Evolutionary conservation across 1,140 invertebrate genomes (phyloP).

Genomic region (Diabrotica undecimpunctata): DNA sequence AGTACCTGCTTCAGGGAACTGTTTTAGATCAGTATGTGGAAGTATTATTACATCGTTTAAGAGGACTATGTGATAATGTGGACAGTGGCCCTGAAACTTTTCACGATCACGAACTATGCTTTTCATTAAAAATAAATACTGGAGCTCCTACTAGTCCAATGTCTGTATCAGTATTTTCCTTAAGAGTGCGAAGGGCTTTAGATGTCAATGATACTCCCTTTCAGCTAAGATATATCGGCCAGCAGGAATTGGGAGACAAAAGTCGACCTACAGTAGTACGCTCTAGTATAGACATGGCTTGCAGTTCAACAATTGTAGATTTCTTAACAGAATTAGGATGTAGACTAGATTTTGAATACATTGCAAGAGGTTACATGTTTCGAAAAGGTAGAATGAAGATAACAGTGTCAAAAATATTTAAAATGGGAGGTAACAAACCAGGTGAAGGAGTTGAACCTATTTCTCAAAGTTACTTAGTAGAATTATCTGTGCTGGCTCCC

Average conservation of each 20-base stretch:
- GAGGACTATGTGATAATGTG: conserved; percentile 91
- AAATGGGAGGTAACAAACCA: conserved; percentile 68
- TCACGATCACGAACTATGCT: conserved; percentile 72
- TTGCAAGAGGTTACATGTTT: conserved; percentile 92
- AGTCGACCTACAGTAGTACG: conserved; percentile 84
- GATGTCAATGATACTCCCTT: conserved; percentile 77
- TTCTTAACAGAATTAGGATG: conserved; percentile 91
- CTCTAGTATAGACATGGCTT: conserved; percentile 88
- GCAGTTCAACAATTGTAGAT: conserved; percentile 82
- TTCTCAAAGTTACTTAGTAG: conserved; percentile 90
- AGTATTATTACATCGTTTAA: conserved; percentile 83
- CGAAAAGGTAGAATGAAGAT: conserved; percentile 96
- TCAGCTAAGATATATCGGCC: conserved; percentile 86
- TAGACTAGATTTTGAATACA: conserved; percentile 89
- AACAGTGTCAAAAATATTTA: conserved; percentile 92
- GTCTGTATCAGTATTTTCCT: conserved; percentile 43
- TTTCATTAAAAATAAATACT: conserved; percentile 30
- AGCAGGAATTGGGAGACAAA: conserved; percentile 85
- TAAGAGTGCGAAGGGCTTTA: conserved; percentile 73
- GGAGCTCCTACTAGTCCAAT: conserved; percentile 29
- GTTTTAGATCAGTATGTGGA: conserved; percentile 89
- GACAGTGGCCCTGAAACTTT: conserved; percentile 87
- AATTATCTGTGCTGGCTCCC: conserved; percentile 87
- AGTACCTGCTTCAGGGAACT: conserved; percentile 87
- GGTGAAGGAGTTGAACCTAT: conserved; percentile 76